Conservation (phyloP, 64 coral and sea anemone species). For the Acropora tenuis region DNA sequence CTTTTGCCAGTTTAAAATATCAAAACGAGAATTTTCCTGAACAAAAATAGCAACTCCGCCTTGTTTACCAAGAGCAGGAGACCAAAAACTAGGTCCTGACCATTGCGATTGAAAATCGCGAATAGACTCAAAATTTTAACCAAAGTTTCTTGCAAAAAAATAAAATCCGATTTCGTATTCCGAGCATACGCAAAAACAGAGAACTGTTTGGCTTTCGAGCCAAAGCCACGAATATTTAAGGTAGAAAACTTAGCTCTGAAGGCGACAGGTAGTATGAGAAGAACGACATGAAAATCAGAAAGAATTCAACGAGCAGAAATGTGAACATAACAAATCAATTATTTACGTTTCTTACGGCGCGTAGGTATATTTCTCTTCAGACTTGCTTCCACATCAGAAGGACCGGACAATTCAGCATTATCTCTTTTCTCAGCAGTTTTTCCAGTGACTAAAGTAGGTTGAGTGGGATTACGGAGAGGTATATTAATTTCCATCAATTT, state of each 20-base stretch:
- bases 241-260: background rate
- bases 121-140: background rate
- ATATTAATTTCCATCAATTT: background rate
- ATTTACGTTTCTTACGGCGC: background rate
- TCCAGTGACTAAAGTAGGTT: background rate
- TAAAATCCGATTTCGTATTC: background rate
- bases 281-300: background rate
- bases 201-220: background rate
- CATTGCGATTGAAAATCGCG: background rate
- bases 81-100: background rate
- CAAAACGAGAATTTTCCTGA: background rate
- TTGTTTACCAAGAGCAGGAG: constrained; percentile 6
- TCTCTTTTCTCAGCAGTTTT: background rate
- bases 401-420: background rate
- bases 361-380: background rate
- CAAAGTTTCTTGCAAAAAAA: background rate
- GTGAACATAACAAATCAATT: background rate
- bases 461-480: background rate
- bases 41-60: constrained; percentile 3
- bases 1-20: background rate
- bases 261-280: background rate
- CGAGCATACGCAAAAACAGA: background rate
- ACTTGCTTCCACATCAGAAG: background rate
- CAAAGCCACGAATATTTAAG: background rate
- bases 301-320: background rate